Percentiles rank a stretch among this genome's conserved stretches.
Evolutionary conservation across 2,888 invertebrate species (phyloP).

Genomic region (Volucella inflata): DNA sequence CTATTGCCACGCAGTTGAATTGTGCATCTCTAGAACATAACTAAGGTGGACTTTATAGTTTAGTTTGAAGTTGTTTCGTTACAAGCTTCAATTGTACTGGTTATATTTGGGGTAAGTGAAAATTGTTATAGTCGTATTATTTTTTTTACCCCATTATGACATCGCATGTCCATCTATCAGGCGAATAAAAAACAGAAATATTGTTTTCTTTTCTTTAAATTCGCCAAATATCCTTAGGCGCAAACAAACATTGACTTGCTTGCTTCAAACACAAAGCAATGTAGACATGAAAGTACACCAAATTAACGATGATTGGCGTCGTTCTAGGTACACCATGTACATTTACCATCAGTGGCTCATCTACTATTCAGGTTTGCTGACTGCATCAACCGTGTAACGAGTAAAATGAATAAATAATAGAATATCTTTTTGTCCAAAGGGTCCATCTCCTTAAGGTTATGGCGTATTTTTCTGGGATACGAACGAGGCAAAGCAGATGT

Average conservation of each 20-base stretch:
- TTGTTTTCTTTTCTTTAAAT: conserved; percentile 41
- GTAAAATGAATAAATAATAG: conserved; percentile 68
- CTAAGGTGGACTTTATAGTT: too few species aligned
- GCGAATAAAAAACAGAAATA: conserved; percentile 23
- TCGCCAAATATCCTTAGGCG: conserved; percentile 49
- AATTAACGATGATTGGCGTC: conserved; percentile 62
- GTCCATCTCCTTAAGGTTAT: conserved; percentile 47
- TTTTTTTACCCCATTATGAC: conserved; percentile 26
- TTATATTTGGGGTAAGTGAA: too few species aligned
- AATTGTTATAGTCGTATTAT: not conserved
- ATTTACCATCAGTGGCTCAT: conserved; percentile 41
- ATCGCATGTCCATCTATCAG: conserved; percentile 13
- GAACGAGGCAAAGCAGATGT: conserved; percentile 20
- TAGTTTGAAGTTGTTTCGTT: too few species aligned
- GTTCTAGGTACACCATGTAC: conserved; percentile 27
- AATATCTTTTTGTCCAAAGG: conserved; percentile 61
- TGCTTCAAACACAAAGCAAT: conserved; percentile 29
- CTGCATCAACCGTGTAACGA: conserved; percentile 62
- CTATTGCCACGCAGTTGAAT: too few species aligned
- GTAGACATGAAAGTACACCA: conserved; percentile 52
- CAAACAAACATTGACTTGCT: conserved; percentile 48
- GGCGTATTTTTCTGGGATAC: conserved; percentile 3
- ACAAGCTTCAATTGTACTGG: too few species aligned
- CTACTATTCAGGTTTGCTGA: conserved; percentile 54
- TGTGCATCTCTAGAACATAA: too few species aligned